These are phyloP conservation scores for Drosophila willistoni DNA, from an alignment of 1,140 invertebrate genomes.

Conservation along the genomic window DNA sequence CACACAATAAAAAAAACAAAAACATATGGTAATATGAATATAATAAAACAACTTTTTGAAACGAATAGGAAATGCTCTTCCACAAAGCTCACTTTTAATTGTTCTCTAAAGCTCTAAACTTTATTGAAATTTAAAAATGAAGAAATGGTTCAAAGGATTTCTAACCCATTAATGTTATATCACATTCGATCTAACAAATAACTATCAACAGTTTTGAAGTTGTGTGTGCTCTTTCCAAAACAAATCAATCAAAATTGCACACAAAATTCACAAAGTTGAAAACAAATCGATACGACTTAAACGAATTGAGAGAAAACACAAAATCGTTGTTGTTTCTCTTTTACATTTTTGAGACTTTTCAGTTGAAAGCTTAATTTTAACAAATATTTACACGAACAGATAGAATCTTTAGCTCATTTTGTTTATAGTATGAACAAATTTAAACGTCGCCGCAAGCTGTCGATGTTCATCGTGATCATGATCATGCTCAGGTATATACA, in stretches of 20 bases:
- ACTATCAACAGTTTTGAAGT: too few species aligned
- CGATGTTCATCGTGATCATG: slow-evolving; percentile 50
- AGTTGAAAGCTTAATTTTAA: slow-evolving; percentile 78
- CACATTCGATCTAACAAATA: too few species aligned
- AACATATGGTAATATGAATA: background rate
- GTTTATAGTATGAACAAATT: slow-evolving; percentile 75
- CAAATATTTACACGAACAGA: slow-evolving; percentile 77
- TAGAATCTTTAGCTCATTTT: slow-evolving; percentile 73
- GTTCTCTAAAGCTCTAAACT: too few species aligned
- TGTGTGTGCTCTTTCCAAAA: too few species aligned
- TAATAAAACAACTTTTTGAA: background rate
- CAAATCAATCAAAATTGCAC: too few species aligned
- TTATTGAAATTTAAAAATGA: too few species aligned
- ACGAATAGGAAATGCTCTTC: slow-evolving; percentile 26
- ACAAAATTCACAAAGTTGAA: too few species aligned
- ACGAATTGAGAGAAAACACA: too few species aligned
- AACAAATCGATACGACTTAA: too few species aligned
- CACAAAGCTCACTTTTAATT: too few species aligned
- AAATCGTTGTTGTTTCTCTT: slow-evolving; percentile 5
- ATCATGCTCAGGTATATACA: slow-evolving; percentile 39
- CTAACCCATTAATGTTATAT: too few species aligned
- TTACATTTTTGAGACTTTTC: slow-evolving; percentile 60
- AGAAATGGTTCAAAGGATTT: too few species aligned
- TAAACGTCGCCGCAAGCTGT: slow-evolving; percentile 74
- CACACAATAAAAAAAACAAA: slow-evolving; percentile 8